These are phyloP conservation scores for Talpa occidentalis DNA, from an alignment of 2,113 vertebrate species.

Conservation along the genomic window DNA sequence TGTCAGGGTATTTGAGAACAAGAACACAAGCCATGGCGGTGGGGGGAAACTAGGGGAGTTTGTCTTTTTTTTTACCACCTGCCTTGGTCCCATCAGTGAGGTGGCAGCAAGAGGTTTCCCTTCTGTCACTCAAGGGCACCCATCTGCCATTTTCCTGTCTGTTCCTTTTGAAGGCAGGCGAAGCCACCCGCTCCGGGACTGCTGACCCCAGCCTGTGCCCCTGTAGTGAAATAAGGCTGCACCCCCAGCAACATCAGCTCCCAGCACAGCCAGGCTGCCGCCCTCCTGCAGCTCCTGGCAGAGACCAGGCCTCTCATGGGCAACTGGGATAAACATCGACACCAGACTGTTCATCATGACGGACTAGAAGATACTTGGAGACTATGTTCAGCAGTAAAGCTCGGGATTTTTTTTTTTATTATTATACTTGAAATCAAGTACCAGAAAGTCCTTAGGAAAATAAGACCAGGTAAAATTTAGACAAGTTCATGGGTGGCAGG, in stretches of 20 bases:
- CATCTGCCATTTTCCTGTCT: neutral
- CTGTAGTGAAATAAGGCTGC: constrained; percentile 72
- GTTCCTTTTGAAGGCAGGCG: constrained; percentile 29
- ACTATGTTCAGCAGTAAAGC: constrained; percentile 54
- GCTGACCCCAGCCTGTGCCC: neutral
- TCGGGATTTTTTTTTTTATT: neutral
- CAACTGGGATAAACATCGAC: constrained; percentile 52
- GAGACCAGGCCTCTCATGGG: constrained; percentile 60
- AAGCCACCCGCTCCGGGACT: neutral
- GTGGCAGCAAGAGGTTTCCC: neutral
- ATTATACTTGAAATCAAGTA: constrained; percentile 40
- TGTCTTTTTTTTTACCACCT: neutral
- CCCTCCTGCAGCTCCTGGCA: constrained; percentile 61
- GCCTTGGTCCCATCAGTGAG: neutral
- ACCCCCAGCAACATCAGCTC: neutral
- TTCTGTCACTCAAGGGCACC: neutral
- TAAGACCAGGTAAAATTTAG: neutral
- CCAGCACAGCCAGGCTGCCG: constrained; percentile 33
- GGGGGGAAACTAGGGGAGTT: neutral
- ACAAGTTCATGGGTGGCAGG: too few relatives aligned
- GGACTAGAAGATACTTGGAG: constrained; percentile 71
- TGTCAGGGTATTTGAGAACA: neutral
- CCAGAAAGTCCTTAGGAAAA: neutral
- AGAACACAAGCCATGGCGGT: neutral
- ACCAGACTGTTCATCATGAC: constrained; percentile 56